These are phyloP conservation scores for Gymnoscelis rufifasciata DNA, from an alignment of 2,888 invertebrate species.

Conservation along the genomic window DNA sequence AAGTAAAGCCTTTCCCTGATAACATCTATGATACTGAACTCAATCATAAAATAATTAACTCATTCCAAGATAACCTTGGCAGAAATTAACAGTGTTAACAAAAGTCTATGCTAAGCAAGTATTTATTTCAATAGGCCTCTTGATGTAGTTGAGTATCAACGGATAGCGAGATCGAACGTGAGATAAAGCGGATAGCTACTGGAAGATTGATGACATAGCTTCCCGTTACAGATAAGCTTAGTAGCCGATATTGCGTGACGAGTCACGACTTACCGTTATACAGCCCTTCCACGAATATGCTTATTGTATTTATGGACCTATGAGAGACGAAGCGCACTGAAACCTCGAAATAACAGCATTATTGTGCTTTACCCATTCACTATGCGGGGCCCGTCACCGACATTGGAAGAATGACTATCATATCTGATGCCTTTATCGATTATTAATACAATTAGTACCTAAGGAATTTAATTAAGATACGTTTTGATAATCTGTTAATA, in stretches of 20 bases:
- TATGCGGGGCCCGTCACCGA: slow-evolving; percentile 21
- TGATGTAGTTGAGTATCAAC: slow-evolving; percentile 8
- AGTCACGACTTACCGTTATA: slow-evolving; percentile 37
- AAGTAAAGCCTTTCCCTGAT: too few species aligned
- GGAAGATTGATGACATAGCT: slow-evolving; percentile 57
- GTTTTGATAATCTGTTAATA: slow-evolving; percentile 13
- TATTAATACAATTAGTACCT: too few species aligned
- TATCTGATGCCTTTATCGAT: too few species aligned
- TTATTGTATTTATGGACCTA: slow-evolving; percentile 42
- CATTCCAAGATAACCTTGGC: too few species aligned
- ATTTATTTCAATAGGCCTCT: background rate
- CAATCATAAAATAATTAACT: too few species aligned
- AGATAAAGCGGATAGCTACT: slow-evolving; percentile 35
- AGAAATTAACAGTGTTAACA: too few species aligned
- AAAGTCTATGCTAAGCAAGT: too few species aligned
- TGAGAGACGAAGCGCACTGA: slow-evolving; percentile 32
- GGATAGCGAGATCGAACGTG: slow-evolving; percentile 31
- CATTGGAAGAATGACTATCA: background rate
- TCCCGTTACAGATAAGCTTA: slow-evolving; percentile 52
- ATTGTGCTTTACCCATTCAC: slow-evolving; percentile 15
- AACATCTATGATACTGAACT: too few species aligned
- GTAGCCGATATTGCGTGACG: slow-evolving; percentile 60
- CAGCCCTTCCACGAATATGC: slow-evolving; percentile 40
- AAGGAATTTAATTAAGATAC: too few species aligned
- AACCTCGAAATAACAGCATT: slow-evolving; percentile 24